Evolutionary conservation across 1,140 invertebrate species (phyloP), one percentile per base, ranked within the genome.

Genomic region (Sminthurides bifidus): DNA sequence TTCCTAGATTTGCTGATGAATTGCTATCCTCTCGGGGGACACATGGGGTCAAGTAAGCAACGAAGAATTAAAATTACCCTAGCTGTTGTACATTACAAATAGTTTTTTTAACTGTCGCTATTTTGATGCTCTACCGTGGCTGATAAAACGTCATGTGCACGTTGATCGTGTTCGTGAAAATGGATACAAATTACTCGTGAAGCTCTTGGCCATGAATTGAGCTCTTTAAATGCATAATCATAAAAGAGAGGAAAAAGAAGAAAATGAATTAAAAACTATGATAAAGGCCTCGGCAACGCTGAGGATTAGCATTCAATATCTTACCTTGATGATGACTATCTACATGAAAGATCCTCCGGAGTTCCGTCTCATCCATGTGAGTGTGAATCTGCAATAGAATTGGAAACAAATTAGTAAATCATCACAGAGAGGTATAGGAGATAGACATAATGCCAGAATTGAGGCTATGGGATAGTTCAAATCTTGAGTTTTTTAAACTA

Each of bases 311-410:
- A 35, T 35, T 35, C 8, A 10, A 35, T n/a, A 21, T 63, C 67
- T 78, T 73, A 81, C 79, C 83, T 70, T 79, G 75, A 65, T 81
- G 77, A 68, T 83, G 79, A 68, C 77, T 74, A 56, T 83, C 82
- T 49, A 85, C 83, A 71, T 88, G 84, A 73, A 90, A 90, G 55
- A 87, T 80, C 65, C 76, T 79, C 67, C 79, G 75, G 68, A 87
- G 74, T 74, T 90, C 84, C 58, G 84, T 81, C 67, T 77, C 69
- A 59, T 83, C 82, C 86, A 90, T 88, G 67, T 84, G 80, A 73
- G 83, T 81, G 75, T 90, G 86, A 69, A 87, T 67, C 70, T 71
- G 49, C 46, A 58, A 51, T n/a, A 6, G 17, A 43, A 37, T 17
- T 37, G 12, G 24, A 21, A 19, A 10, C 41, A 43, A 43, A 15